phyloP scores from a whole-genome alignment of 2,113 vertebrate genomes.

The Papio anubis region DNA sequence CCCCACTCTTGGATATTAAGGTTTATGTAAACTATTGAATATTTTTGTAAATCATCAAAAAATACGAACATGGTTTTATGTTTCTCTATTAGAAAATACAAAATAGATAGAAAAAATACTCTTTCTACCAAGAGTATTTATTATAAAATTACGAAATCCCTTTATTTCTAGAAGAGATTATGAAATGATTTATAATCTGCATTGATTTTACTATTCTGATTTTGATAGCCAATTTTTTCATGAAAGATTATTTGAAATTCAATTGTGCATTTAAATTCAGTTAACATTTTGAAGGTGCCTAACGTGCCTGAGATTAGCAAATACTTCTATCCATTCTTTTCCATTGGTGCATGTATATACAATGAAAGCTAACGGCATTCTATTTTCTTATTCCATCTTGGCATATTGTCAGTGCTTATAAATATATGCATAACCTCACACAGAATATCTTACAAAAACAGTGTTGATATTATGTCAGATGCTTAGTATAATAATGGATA shows the following conservation, averaged over 20 bases:
- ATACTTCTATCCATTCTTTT: not conserved
- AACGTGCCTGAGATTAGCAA: not conserved
- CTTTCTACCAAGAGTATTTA: not conserved
- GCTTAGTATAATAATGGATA: slow-evolving; percentile 42
- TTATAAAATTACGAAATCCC: slow-evolving; percentile 21
- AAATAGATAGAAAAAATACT: not conserved
- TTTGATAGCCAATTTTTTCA: not conserved
- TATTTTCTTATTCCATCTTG: not conserved
- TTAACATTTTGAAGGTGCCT: slow-evolving; percentile 11
- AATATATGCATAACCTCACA: slow-evolving; percentile 51
- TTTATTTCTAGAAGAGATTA: not conserved
- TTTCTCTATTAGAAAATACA: not conserved
- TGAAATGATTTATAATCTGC: not conserved
- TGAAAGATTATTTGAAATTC: not conserved
- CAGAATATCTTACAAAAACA: slow-evolving; percentile 38
- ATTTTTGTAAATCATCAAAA: slow-evolving; percentile 12
- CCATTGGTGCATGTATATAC: not conserved
- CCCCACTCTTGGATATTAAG: not conserved
- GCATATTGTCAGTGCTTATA: slow-evolving; percentile 42
- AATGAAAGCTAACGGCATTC: not conserved
- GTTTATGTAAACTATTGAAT: slow-evolving; percentile 16
- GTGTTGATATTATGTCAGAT: slow-evolving; percentile 53
- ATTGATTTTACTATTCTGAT: not conserved
- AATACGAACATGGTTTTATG: not conserved
- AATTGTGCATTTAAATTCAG: not conserved